Evolutionary conservation across 2,113 vertebrate species (phyloP).

Genomic region (Heteronetta atricapilla): DNA sequence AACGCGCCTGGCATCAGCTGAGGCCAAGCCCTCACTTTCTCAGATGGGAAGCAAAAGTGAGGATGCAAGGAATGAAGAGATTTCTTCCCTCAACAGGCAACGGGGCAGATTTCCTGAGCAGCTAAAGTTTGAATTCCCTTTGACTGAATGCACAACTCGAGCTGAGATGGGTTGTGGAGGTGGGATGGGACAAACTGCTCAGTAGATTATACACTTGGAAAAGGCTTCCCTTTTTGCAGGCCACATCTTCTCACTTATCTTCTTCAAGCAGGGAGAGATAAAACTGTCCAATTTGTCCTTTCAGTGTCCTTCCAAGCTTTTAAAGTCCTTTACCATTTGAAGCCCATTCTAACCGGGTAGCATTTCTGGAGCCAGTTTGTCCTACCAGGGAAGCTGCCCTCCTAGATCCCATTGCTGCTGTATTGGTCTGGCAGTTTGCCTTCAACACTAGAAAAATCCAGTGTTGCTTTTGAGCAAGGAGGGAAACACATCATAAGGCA

Average conservation of each 20-base stretch:
- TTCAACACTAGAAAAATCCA: neutral
- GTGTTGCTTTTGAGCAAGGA: neutral
- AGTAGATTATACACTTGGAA: neutral
- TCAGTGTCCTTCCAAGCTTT: neutral
- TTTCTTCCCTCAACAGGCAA: neutral
- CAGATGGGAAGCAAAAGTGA: neutral
- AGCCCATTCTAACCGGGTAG: neutral
- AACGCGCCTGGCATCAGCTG: neutral
- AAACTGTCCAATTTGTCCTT: neutral
- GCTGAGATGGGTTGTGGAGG: neutral
- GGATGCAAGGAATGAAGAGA: neutral
- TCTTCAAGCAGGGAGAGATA: neutral
- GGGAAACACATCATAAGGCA: neutral
- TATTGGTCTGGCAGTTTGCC: neutral
- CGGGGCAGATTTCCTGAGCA: neutral
- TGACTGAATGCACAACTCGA: neutral
- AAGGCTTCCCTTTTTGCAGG: neutral
- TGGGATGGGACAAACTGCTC: neutral
- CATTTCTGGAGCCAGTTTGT: neutral
- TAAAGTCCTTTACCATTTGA: neutral
- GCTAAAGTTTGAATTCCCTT: neutral
- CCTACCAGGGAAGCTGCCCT: neutral
- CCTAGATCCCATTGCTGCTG: neutral
- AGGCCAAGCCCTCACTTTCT: neutral
- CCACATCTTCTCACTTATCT: neutral